Base-by-base conservation (phyloP, 1,140 invertebrate genomes). In the Andrena cerasifolii region DNA sequence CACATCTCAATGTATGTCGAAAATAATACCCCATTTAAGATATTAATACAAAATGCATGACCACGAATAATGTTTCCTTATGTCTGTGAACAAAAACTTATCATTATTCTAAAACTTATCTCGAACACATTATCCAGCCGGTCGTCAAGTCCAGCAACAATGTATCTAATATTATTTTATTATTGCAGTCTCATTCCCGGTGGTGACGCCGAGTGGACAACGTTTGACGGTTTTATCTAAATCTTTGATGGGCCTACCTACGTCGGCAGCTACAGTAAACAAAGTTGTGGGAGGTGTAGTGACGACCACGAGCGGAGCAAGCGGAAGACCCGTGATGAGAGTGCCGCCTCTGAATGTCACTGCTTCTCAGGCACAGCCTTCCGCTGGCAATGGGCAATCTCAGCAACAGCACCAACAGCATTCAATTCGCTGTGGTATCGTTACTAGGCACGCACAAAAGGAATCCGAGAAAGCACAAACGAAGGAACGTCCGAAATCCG, bases 211-310 rank as follows among this genome's bases (percentile, higher is more conserved):
- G 1, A 91, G 91, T 79, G 93, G 93, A 36, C 94, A 94, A 84
- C 91, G 94, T 61, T 81, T 94, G n/a, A 94, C 94, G 0, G 93
- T 95, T 67, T 81, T 94, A 45, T 92, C 94, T 0, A 94, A 94
- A 86, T 92, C 93, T 10, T 80, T 94, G n/a, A 87, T 91, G 81
- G 88, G 91, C 10, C 72, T 92, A 31, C 85, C 91, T 16, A 86
- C 89, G 12, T 86, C 90, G 3, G 78, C 87, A 4, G 59, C 85
- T 16, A 77, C 87, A 1, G 84, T 90, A 0, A 91, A 88, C 14
- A 91, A 90, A 79, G 88, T 90, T 10, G 86, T 92, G 8, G 81
- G 89, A 40, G 85, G 85, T 31, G 88, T 91, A 4, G 89, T 91
- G 4, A 90, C 91, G 12, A 88, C 88, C 1, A 70, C 87, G 5